These are phyloP conservation scores for Dicentrarchus labrax DNA, from an alignment of 2,113 vertebrate genomes.

Conservation along the genomic window DNA sequence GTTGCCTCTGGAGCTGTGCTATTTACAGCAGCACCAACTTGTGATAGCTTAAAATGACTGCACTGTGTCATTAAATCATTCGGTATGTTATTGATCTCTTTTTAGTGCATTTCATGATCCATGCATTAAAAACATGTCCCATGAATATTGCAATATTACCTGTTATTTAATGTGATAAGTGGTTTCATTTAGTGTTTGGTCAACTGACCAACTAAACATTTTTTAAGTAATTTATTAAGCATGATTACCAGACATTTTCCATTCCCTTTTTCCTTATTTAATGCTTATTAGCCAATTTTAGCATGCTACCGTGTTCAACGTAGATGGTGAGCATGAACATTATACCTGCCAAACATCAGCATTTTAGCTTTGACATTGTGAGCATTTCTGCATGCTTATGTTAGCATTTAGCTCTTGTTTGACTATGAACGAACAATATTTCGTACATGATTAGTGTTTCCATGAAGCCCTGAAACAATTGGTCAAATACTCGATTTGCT, in stretches of 20 bases:
- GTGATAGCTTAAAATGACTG: neutral
- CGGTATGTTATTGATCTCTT: neutral
- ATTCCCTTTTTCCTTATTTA: too few species aligned
- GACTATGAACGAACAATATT: too few species aligned
- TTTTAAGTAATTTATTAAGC: too few species aligned
- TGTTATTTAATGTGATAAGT: neutral
- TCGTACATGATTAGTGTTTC: too few species aligned
- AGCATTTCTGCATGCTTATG: neutral
- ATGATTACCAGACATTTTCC: neutral
- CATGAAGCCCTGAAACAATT: too few species aligned
- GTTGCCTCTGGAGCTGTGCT: conserved; percentile 35
- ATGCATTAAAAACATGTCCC: neutral
- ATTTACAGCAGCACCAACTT: conserved; percentile 18
- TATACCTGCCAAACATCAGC: neutral
- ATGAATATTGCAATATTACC: neutral
- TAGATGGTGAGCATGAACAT: neutral
- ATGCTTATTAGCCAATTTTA: neutral
- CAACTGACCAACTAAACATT: too few species aligned
- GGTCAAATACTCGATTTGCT: too few species aligned
- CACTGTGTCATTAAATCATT: neutral
- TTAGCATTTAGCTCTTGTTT: too few species aligned
- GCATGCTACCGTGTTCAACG: neutral
- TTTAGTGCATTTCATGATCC: neutral
- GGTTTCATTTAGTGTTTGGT: too few species aligned
- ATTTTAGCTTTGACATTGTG: neutral